Evolutionary conservation across 2,888 invertebrate genomes (phyloP).

Genomic region (Stramonita haemastoma): DNA sequence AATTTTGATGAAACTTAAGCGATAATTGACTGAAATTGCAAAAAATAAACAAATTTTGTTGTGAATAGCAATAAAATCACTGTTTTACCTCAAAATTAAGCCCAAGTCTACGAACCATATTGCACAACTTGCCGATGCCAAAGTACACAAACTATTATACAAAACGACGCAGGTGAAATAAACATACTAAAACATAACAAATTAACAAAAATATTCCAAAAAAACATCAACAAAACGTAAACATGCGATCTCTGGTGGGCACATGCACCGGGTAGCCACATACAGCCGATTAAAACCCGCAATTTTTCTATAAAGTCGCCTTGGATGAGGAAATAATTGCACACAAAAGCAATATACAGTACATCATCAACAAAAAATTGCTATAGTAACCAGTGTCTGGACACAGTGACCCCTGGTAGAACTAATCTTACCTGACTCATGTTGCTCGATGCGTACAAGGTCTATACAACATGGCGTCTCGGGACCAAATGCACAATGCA

Average conservation of each 20-base stretch:
- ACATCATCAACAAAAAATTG: not conserved
- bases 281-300: not conserved
- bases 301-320: not conserved
- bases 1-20: conserved; percentile 59
- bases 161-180: not conserved
- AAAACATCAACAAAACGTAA: conserved; percentile 29
- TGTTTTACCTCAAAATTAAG: conserved; percentile 11
- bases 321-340: not conserved
- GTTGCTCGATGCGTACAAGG: conserved; percentile 56
- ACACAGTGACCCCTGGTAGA: not conserved
- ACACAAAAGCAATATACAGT: not conserved
- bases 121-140: not conserved
- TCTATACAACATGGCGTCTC: conserved; percentile 63
- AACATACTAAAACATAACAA: conserved; percentile 8
- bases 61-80: conserved; percentile 11
- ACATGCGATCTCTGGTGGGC: not conserved
- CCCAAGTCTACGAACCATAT: conserved; percentile 8
- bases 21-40: conserved; percentile 45
- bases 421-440: conserved; percentile 63
- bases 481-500: conserved; percentile 52
- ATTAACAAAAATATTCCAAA: not conserved
- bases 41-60: conserved; percentile 42
- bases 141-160: not conserved
- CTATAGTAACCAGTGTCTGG: too few relatives aligned
- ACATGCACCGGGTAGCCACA: not conserved